Evolutionary conservation across 2,888 invertebrate species (phyloP), one percentile per base, ranked within the genome.

Genomic region (Bembecia ichneumoniformis): DNA sequence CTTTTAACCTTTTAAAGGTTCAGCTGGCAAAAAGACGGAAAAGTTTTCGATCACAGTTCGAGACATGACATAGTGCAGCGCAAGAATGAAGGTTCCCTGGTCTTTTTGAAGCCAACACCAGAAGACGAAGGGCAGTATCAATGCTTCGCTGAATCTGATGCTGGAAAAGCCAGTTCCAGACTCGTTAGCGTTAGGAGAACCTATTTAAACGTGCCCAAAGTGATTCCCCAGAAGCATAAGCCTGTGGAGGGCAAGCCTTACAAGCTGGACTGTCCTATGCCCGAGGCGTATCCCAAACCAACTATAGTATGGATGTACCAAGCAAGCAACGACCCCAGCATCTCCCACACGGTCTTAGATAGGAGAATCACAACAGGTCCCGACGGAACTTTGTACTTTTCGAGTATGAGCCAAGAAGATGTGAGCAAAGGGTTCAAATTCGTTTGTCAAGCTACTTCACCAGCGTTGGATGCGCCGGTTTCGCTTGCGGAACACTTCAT

Each of bases 301-400:
- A 68, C 62, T 3, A 74, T 83, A 0, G 57, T 60, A 0, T 84
- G 84, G 84, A 62, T 66, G 47, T 68, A 64, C 0, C 73, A 74
- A 49, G 56, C 64, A 1, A 51, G 55, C 5, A 58, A 60, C 0
- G 70, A 73, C 3, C 65, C 68, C 0, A 60, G 58, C 1, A 61
- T 65, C 2, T 44, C 62, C 0, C 66, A 71, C 10, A 56, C 55
- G 0, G 65, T 75, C 14, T 45, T 67, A 0, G 67, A 68, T 48
- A 59, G 64, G 0, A 65, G 81, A 2, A 69, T 75, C 0, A 75
- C 76, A 0, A 51, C 68, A 0, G 72, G 76, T 0, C 78, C 79
- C 1, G 75, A 77, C 2, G 81, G 81, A 0, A 67, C 68, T 0
- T 51, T 84, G 1, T 82, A 69, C 58, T 79, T 84, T 52, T 68